Evolutionary conservation across 2,888 invertebrate genomes (phyloP), one percentile per base, ranked within the genome.

Genomic region (Belgica antarctica): DNA sequence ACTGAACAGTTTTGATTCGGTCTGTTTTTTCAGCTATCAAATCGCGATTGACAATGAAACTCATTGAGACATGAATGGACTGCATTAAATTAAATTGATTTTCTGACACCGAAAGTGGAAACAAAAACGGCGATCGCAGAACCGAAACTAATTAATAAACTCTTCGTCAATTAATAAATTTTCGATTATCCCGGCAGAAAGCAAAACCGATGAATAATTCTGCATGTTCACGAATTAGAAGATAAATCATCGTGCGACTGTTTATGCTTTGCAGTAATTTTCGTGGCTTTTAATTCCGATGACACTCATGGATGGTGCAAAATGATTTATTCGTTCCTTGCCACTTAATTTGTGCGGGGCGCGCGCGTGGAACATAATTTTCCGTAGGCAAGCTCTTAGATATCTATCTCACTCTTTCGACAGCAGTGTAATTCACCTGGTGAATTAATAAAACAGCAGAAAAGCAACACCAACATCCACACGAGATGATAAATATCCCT

Each of bases 311-410:
- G 22, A 17, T 22, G 52, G 52, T 22, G 52, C 19, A 7, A 52
- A 52, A 52, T 52, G 52, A 52, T 52, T 52, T 52, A 52, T 52
- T 52, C 8, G 52, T n/a, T 52, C 41, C 15, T 41, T 41, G 41
- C 41, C 41, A 41, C 41, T 41, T 41, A 41, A n/a, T 41, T 41
- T 41, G 41, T 3, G 41, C 3, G 12, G 12, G 7, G 15, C 3
- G 41, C 41, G 41, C 7, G 41, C 41, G 15, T 31, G 34, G 5
- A 31, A 12, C n/a, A n/a, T n/a, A n/a, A n/a, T n/a, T n/a, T n/a
- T n/a, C n/a, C n/a, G n/a, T n/a, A n/a, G n/a, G n/a, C n/a, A n/a
- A n/a, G n/a, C n/a, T n/a, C n/a, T n/a, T n/a, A n/a, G n/a, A n/a
- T n/a, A n/a, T n/a, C n/a, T n/a, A n/a, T n/a, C n/a, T n/a, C n/a